Evolutionary conservation across 2,113 vertebrate genomes (phyloP).

Genomic region (Ciconia maguari): DNA sequence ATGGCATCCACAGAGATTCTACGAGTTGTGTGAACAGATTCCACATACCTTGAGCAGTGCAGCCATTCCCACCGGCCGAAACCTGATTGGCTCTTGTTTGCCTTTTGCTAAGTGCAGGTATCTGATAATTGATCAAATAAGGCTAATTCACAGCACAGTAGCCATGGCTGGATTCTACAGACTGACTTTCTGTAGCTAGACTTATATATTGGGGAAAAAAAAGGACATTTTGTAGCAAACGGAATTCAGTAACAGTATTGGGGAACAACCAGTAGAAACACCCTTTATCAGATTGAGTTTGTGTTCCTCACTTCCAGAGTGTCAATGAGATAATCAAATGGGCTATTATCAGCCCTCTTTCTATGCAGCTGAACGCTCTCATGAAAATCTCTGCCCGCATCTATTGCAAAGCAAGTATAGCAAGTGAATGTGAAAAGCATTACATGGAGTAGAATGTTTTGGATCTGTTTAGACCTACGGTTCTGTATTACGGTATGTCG

Average conservation of each 20-base stretch:
- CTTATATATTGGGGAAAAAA: slow-evolving; percentile 56
- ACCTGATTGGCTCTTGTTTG: slow-evolving; percentile 73
- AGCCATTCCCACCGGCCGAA: slow-evolving; percentile 45
- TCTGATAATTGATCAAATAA: slow-evolving; percentile 72
- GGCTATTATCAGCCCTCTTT: slow-evolving; percentile 29
- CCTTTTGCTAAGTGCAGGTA: slow-evolving; percentile 72
- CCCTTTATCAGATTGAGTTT: slow-evolving; percentile 30
- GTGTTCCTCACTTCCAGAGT: slow-evolving; percentile 51
- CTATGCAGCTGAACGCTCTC: slow-evolving; percentile 64
- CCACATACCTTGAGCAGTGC: slow-evolving; percentile 10
- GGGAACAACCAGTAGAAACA: slow-evolving; percentile 59
- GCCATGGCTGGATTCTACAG: slow-evolving; percentile 65
- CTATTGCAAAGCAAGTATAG: slow-evolving; percentile 6
- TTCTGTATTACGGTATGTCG: background rate
- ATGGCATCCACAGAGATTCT: slow-evolving; percentile 53
- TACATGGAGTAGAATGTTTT: background rate
- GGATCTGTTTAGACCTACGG: background rate
- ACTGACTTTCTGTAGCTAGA: slow-evolving; percentile 71
- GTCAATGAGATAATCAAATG: slow-evolving; percentile 46
- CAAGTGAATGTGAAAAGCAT: slow-evolving; percentile 13
- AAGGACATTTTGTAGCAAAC: slow-evolving; percentile 69
- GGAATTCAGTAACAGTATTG: slow-evolving; percentile 68
- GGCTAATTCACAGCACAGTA: slow-evolving; percentile 72
- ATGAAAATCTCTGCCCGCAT: slow-evolving; percentile 10
- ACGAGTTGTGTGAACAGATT: slow-evolving; percentile 18